A percentile compares a stretch with the other conserved stretches of the same genome.
These are phyloP conservation scores for Nemapogon koenigi DNA, from an alignment of 2,888 invertebrate species.

Conservation along the genomic window DNA sequence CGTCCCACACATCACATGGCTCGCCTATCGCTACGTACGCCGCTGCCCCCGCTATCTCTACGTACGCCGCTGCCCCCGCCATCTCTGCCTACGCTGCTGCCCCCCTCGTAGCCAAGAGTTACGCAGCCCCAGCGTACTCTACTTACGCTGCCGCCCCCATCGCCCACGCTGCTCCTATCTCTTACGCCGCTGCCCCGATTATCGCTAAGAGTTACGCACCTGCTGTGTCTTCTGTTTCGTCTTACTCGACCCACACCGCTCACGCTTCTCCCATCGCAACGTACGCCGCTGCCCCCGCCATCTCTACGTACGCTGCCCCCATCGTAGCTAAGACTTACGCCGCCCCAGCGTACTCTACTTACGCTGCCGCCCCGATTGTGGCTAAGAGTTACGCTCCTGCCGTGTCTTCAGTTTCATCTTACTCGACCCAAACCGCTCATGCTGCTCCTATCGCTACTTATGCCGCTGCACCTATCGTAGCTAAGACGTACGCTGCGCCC, in stretches of 20 bases:
- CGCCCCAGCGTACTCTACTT: slow-evolving; percentile 24
- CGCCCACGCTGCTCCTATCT: slow-evolving; percentile 33
- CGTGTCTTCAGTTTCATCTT: slow-evolving; percentile 22
- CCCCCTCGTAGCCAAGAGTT: slow-evolving; percentile 33
- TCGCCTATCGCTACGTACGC: slow-evolving; percentile 29
- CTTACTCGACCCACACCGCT: slow-evolving; percentile 17
- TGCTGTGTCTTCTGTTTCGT: slow-evolving; percentile 19
- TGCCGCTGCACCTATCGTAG: slow-evolving; percentile 11
- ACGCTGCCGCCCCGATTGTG: slow-evolving; percentile 19
- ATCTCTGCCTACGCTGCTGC: slow-evolving; percentile 23
- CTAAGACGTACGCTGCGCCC: slow-evolving; percentile 16
- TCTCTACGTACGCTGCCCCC: slow-evolving; percentile 16
- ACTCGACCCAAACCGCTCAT: slow-evolving; percentile 32
- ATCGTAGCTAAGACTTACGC: slow-evolving; percentile 28
- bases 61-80: slow-evolving; percentile 24
- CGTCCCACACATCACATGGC: slow-evolving; percentile 19
- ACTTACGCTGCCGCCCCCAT: slow-evolving; percentile 23
- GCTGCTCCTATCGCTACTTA: slow-evolving; percentile 26
- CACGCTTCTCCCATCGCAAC: slow-evolving; percentile 20
- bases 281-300: slow-evolving; percentile 18
- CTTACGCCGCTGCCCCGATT: slow-evolving; percentile 31
- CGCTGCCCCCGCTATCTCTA: slow-evolving; percentile 18
- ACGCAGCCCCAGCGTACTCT: slow-evolving; percentile 30
- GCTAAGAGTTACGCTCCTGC: slow-evolving; percentile 18
- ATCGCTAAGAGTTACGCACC: slow-evolving; percentile 41